Conservation (phyloP, 2,113 vertebrate species). For the Indicator maculatus region DNA sequence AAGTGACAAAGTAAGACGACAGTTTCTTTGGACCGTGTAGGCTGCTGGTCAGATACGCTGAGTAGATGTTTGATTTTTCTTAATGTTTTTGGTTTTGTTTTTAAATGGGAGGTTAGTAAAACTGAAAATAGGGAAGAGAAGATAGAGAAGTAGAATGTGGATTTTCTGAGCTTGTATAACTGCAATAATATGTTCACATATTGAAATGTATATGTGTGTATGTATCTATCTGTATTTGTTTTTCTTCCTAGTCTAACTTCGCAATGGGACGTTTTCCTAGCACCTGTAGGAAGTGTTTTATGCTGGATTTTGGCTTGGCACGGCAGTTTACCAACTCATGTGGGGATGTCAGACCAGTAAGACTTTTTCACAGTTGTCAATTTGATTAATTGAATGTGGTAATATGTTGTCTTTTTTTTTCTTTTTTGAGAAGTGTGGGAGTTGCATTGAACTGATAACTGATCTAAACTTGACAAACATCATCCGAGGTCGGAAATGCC, state of each 20-base stretch:
- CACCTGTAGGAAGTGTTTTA: constrained; percentile 96
- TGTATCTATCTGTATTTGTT: constrained; percentile 21
- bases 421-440: background rate
- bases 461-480: background rate
- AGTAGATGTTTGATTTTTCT: background rate
- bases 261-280: constrained; percentile 98
- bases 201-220: background rate
- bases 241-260: constrained; percentile 90
- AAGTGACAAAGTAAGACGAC: background rate
- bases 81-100: background rate
- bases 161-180: background rate
- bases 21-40: background rate
- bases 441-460: background rate
- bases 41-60: background rate
- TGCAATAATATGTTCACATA: background rate
- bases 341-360: constrained; percentile 98
- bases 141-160: background rate
- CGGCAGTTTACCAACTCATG: constrained; percentile 98
- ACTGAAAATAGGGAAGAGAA: background rate
- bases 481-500: background rate
- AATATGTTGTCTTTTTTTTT: background rate
- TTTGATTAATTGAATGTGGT: background rate
- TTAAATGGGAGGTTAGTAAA: background rate
- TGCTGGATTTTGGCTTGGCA: constrained; percentile 98
- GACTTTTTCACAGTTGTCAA: constrained; percentile 57